These are phyloP conservation scores for Macrostomum cliftonense DNA, from an alignment of 2,888 invertebrate genomes.

Conservation along the genomic window DNA sequence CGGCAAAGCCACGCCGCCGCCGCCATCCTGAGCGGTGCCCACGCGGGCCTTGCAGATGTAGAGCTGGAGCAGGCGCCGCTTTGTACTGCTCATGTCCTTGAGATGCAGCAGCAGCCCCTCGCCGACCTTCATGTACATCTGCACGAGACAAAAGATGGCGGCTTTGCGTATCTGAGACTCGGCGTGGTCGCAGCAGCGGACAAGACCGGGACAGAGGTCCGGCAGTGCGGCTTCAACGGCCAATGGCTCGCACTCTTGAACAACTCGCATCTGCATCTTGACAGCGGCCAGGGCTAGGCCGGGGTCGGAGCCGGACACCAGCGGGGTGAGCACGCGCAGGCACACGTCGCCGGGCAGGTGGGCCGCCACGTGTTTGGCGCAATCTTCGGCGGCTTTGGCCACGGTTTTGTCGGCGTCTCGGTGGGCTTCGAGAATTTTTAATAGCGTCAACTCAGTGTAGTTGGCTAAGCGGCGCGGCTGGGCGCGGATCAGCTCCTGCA, in stretches of 20 bases:
- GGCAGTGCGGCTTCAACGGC: conserved; percentile 52
- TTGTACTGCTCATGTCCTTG: conserved; percentile 62
- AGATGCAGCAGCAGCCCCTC: conserved; percentile 59
- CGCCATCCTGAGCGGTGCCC: conserved; percentile 12
- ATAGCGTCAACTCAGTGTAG: conserved; percentile 70
- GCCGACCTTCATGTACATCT: conserved; percentile 68
- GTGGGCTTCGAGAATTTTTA: conserved; percentile 71
- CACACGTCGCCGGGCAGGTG: conserved; percentile 62
- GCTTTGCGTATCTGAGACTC: conserved; percentile 84
- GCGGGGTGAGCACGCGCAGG: conserved; percentile 56
- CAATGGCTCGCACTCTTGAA: conserved; percentile 53
- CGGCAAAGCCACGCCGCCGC: not conserved
- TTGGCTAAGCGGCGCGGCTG: conserved; percentile 58
- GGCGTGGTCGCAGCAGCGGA: conserved; percentile 70
- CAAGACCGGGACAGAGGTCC: conserved; percentile 66
- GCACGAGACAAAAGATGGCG: conserved; percentile 89
- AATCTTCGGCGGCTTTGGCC: conserved; percentile 55
- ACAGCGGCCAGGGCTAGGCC: conserved; percentile 75
- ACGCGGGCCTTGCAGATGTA: conserved; percentile 19
- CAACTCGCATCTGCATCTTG: conserved; percentile 56
- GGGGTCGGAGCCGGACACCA: conserved; percentile 62
- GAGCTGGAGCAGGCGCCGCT: conserved; percentile 38
- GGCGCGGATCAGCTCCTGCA: conserved; percentile 65
- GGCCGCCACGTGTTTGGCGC: conserved; percentile 55
- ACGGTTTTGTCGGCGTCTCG: conserved; percentile 44